A percentile compares a stretch with the other conserved stretches of the same genome.
Evolutionary conservation across 2,113 vertebrate species (phyloP).

Genomic region (Tragelaphus buxtoni): DNA sequence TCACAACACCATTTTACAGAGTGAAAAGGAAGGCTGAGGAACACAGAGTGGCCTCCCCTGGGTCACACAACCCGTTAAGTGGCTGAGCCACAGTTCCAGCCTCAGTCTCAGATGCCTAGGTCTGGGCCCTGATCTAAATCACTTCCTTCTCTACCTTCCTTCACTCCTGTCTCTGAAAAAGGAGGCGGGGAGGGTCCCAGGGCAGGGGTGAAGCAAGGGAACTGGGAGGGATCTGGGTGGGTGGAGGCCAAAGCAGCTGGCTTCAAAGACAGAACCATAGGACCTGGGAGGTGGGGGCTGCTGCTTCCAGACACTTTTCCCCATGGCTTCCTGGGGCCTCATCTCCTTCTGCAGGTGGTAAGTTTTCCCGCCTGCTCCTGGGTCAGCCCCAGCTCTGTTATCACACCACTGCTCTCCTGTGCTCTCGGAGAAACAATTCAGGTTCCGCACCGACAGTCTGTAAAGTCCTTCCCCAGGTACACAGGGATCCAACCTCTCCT

Average conservation of each 20-base stretch:
- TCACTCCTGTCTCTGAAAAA: background rate
- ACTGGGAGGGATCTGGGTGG: background rate
- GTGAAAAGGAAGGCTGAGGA: background rate
- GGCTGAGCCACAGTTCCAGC: background rate
- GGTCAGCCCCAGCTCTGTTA: background rate
- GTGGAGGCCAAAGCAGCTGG: background rate
- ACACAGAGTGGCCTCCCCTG: background rate
- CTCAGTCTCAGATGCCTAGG: background rate
- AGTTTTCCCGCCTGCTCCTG: background rate
- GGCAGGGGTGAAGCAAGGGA: background rate
- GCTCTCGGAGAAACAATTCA: background rate
- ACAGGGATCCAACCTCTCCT: too few relatives aligned
- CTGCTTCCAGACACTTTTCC: background rate
- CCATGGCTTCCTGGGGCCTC: background rate
- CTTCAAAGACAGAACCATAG: background rate
- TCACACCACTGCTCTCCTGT: accelerated
- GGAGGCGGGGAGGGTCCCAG: background rate
- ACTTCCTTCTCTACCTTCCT: background rate
- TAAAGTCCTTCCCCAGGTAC: background rate
- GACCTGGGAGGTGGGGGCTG: background rate
- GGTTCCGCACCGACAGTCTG: accelerated
- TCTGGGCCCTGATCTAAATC: background rate
- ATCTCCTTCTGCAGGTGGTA: too few relatives aligned
- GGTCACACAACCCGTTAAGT: background rate
- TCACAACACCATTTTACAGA: too few relatives aligned